Percentiles rank a stretch among this genome's conserved stretches.
Conservation (phyloP, 2,113 vertebrate genomes). For the Corydoras maculifer region DNA sequence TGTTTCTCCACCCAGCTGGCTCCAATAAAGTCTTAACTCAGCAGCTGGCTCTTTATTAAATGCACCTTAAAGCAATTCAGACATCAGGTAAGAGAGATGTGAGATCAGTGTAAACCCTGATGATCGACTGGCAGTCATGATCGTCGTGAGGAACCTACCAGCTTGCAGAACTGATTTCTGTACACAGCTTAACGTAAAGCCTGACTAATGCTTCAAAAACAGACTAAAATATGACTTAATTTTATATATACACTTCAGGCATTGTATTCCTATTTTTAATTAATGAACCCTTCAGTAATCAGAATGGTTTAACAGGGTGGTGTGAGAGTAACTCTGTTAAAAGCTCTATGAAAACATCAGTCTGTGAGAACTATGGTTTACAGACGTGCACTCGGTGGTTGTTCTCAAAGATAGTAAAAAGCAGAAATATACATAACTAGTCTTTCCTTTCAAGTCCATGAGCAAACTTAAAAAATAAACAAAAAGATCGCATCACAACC, state of each 20-base stretch:
- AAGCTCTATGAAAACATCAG: constrained; percentile 50
- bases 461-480: constrained; percentile 10
- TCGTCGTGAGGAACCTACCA: not conserved
- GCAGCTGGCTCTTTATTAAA: not conserved
- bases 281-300: constrained; percentile 4
- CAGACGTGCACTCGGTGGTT: constrained; percentile 39
- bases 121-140: not conserved
- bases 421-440: constrained; percentile 35
- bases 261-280: constrained; percentile 11
- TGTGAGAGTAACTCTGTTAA: constrained; percentile 49
- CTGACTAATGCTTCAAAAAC: not conserved
- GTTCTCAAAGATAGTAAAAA: constrained; percentile 34
- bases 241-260: constrained; percentile 13
- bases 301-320: constrained; percentile 8
- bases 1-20: not conserved
- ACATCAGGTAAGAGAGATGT: constrained; percentile 7
- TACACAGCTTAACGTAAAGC: not conserved
- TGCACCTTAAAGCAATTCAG: not conserved
- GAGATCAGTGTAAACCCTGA: constrained; percentile 6
- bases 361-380: constrained; percentile 50
- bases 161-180: constrained; percentile 1
- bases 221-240: not conserved
- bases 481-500: not conserved
- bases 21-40: not conserved
- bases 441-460: constrained; percentile 11